Base-by-base conservation (phyloP, 2,797 vertebrate genomes). In the Sebastes matsubarae region DNA sequence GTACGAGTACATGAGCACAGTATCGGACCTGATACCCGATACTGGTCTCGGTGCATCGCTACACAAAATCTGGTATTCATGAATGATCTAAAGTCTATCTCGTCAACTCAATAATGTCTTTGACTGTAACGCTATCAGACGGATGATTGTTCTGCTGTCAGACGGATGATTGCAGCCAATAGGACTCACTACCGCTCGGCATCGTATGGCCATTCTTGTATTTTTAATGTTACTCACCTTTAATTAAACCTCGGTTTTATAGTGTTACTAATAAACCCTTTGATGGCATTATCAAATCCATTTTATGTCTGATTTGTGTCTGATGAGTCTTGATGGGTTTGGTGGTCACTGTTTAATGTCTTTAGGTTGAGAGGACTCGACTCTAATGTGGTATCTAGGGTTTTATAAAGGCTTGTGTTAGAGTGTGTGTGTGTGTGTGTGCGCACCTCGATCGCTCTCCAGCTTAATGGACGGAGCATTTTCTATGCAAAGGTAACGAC, bases 401-500 rank as follows among this genome's bases (percentile, higher is more conserved):
- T 79, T 89, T 87, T 80, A 72, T 87, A 85, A 79, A 79, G 38
- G 38, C 9, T 5, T 58, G 61, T 27, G 66, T 57, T 42, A 38
- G 25, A 25, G 24, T 27, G 27, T 20, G 68, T 27, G 55, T 4
- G 55, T 25, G 30, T 11, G 54, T 46, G 72, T 50, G 36, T 18
- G 32, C 16, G 29, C 25, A 6, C 58, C 72, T 83, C 42, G 8
- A 72, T 77, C 46, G 79, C 76, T 82, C 76, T 84, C 55, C 32
- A 55, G 68, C 72, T 66, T 86, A 86, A 90, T 83, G 72, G 83
- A 86, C 68, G 22, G 77, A 85, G 75, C 76, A 50, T 88, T 83
- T 85, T 89, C 85, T 71, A 81, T 85, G 83, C 83, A 89, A 89
- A 89, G 73, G 72, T 88, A 91, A 88, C 82, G 79, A 84, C 66